These are phyloP conservation scores for Hyles lineata DNA, from an alignment of 2,888 invertebrate species.

Conservation along the genomic window DNA sequence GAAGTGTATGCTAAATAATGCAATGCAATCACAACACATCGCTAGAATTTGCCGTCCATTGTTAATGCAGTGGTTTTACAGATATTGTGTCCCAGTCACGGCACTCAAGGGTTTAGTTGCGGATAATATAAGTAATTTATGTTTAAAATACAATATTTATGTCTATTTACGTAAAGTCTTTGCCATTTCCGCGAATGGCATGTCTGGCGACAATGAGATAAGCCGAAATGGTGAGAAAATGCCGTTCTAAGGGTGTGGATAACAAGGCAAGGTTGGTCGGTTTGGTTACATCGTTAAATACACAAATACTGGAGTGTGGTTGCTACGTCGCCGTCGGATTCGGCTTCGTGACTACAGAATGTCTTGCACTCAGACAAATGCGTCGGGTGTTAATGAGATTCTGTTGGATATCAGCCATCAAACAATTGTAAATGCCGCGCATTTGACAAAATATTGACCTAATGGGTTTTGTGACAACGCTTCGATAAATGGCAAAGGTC, in stretches of 20 bases:
- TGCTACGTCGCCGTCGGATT: slow-evolving; percentile 7
- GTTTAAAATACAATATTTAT: slow-evolving; percentile 61
- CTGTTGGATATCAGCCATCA: slow-evolving; percentile 24
- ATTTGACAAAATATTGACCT: slow-evolving; percentile 24
- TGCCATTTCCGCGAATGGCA: slow-evolving; percentile 60
- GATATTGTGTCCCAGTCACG: slow-evolving; percentile 40
- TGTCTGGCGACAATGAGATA: slow-evolving; percentile 61
- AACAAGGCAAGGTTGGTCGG: slow-evolving; percentile 45
- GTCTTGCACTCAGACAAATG: slow-evolving; percentile 21
- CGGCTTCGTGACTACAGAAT: slow-evolving; percentile 22
- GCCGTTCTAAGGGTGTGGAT: slow-evolving; percentile 53
- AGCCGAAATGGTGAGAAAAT: slow-evolving; percentile 60
- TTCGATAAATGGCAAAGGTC: slow-evolving; percentile 19
- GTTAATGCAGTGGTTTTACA: slow-evolving; percentile 27
- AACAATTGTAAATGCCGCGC: slow-evolving; percentile 26
- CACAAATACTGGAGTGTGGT: slow-evolving; percentile 11
- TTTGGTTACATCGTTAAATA: slow-evolving; percentile 38
- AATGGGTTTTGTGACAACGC: slow-evolving; percentile 24
- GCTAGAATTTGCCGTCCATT: slow-evolving; percentile 33
- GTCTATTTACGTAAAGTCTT: slow-evolving; percentile 64
- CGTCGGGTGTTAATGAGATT: slow-evolving; percentile 26
- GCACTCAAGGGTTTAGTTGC: slow-evolving; percentile 29
- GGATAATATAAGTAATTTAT: slow-evolving; percentile 52
- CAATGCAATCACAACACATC: slow-evolving; percentile 28
- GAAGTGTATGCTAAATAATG: slow-evolving; percentile 34